Conservation (phyloP, 2,113 vertebrate genomes). For the zebrafish (Danio rerio) region GRCz12tu NC_133191.1:41897501-41898000, state of each 20-base stretch:
- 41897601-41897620: background rate
- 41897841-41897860: background rate
- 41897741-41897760: constrained; percentile 40
- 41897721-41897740: constrained; percentile 38
- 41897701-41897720: constrained; percentile 36
- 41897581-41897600: background rate
- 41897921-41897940: too few species aligned
- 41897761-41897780: constrained; percentile 49
- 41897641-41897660: background rate
- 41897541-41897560: constrained; percentile 7
- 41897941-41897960: too few species aligned
- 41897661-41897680: constrained; percentile 13
- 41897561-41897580: constrained; percentile 21
- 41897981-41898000: too few species aligned
- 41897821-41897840: background rate
- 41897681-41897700: background rate
- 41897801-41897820: background rate
- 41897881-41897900: background rate
- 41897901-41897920: too few species aligned
- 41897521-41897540: background rate
- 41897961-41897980: too few species aligned
- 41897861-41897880: background rate
- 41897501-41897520: constrained; percentile 18
- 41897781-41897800: constrained; percentile 31
- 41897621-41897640: background rate